Evolutionary conservation across 1,140 invertebrate species (phyloP), one percentile per base, ranked within the genome.

Genomic region (Drosophila tsacasi): DNA sequence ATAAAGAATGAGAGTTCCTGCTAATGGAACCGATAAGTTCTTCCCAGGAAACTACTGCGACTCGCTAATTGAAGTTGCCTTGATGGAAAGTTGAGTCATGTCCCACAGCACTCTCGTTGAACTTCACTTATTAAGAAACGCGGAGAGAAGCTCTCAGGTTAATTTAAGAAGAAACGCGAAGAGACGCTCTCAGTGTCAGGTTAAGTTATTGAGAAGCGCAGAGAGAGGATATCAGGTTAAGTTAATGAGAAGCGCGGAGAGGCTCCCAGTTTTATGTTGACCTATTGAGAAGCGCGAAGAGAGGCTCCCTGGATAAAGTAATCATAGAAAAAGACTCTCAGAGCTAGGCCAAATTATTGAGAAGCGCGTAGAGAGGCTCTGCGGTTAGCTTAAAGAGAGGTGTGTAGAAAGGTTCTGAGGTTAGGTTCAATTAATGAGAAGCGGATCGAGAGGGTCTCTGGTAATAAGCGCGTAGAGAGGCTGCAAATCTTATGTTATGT

Each of bases 1-100:
- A 76, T 61, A 64, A 71, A 65, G 23, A 8, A 62, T 9, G 55
- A 61, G 52, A 49, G 57, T 54, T 47, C 44, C 60, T 64, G 76
- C 49, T 67, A 83, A 76, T 83, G 72, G 72, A 76, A 76, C 59
- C 52, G 71, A 75, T 57, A 58, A 75, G 40, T 77, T 62, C 37
- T 39, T 57, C 57, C 30, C 39, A 32, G 54, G 57, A 52, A 30
- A 35, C 25, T 40, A 42, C 32, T 52, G 15, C 19, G 30, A 37
- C 37, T 40, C 75, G 64, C 75, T 77, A 77, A 77, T 77, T 77
- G 74, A 60, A 73, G 67, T 47, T 77, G 42, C 58, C 57, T 49
- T 57, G 27, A 57, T 42, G 58, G 50, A 44, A 63, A 62, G 58
- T 42, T 77, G 64, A 77, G 42, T 77, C 75, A 61, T 54, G 19